Evolutionary conservation across 2,113 vertebrate species (phyloP).

Genomic region (Camelus dromedarius): DNA sequence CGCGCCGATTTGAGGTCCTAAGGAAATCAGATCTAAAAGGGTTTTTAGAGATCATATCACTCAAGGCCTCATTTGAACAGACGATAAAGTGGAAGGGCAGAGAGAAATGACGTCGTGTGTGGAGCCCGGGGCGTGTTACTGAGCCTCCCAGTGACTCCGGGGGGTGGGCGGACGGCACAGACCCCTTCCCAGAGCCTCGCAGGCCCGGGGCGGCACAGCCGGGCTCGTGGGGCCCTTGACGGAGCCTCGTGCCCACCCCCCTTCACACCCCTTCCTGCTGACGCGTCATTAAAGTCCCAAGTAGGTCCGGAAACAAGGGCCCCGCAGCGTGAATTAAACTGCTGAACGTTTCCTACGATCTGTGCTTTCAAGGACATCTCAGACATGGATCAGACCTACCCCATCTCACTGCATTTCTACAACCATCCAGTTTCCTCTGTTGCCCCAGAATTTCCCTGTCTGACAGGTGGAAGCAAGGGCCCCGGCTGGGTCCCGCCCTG

Average conservation of each 20-base stretch:
- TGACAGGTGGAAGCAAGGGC: background rate
- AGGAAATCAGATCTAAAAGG: background rate
- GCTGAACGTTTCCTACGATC: background rate
- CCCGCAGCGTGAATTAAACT: background rate
- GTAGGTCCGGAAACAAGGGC: background rate
- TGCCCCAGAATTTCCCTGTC: background rate
- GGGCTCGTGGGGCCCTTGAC: background rate
- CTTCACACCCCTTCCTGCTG: fast-evolving
- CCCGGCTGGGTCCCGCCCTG: background rate
- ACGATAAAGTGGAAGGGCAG: background rate
- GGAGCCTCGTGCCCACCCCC: fast-evolving
- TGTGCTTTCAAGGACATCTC: background rate
- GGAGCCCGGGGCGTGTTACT: no score
- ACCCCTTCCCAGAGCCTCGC: background rate
- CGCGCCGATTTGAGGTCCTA: background rate
- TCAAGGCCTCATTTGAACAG: background rate
- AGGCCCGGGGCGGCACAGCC: fast-evolving
- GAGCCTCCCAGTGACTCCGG: background rate
- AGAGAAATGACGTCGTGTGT: fast-evolving
- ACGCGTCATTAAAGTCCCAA: background rate
- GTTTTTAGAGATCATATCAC: background rate
- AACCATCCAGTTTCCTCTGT: background rate
- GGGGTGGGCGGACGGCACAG: fast-evolving
- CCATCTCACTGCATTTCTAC: background rate
- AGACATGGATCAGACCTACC: background rate